Evolutionary conservation across 2,113 vertebrate species (phyloP).

Genomic region (Damaliscus lunatus): DNA sequence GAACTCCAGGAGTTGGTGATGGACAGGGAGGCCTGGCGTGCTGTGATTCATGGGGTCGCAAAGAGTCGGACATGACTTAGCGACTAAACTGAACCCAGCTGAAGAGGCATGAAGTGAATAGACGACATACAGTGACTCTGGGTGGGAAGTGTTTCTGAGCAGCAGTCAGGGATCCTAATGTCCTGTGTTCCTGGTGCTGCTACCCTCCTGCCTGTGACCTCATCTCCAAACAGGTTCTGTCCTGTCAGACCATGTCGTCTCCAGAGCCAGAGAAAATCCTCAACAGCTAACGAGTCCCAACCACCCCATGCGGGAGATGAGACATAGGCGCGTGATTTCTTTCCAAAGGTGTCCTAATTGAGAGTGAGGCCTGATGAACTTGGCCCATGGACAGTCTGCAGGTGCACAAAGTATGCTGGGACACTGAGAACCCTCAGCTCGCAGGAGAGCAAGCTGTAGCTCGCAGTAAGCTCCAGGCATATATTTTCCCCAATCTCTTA

Average conservation of each 20-base stretch:
- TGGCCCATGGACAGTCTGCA: not conserved
- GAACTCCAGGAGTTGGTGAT: no score
- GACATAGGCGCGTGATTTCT: not conserved
- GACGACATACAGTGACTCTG: not conserved
- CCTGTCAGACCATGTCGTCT: not conserved
- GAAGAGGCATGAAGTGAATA: not conserved
- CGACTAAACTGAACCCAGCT: no score
- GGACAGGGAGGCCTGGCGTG: no score
- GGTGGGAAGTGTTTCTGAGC: not conserved
- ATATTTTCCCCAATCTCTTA: not conserved
- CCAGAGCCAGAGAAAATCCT: not conserved
- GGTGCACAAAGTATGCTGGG: not conserved
- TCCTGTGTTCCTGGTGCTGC: accelerated
- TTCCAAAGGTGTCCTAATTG: not conserved
- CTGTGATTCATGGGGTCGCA: no score
- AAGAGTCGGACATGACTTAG: no score
- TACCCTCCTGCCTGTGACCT: not conserved
- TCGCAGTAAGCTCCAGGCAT: not conserved
- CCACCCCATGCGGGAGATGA: not conserved
- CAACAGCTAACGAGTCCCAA: not conserved
- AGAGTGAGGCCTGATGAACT: not conserved
- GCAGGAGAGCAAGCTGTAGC: slow-evolving; percentile 24
- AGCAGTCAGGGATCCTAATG: not conserved
- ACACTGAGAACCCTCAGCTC: not conserved
- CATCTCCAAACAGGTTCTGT: not conserved